Evolutionary conservation across 53 echinoderm and acorn worm genomes (phyloP), one percentile per base, ranked within the genome.

Genomic region (Actinopyga echinites): DNA sequence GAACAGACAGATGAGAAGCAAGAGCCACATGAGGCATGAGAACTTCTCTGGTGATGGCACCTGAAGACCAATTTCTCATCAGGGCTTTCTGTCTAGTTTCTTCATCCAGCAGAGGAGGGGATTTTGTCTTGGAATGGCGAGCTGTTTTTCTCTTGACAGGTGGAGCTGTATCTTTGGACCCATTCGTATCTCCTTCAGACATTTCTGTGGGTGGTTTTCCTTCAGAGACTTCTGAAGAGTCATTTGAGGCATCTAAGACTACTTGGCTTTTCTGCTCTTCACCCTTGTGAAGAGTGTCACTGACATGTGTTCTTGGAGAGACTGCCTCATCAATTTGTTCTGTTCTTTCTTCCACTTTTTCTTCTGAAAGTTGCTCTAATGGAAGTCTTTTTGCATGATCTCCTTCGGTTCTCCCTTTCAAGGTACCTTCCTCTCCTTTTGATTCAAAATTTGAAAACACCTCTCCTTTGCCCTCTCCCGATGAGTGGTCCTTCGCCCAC

Each of bases 21-120:
- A 71, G 13, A 13, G 20, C 1, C 56, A 6, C 31, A 24, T 10
- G 30, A 29, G 77, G 77, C 20, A 32, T n/a, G 2, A 77, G 17
- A 56, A 77, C 33, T 77, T 77, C 77, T 31, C 11, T 77, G 1
- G 43, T 77, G 56, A 77, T 77, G 30, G 56, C 77, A 42, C 63
- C 81, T 9, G 61, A 35, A 80, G 38, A 40, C 81, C 81, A 80
- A 19, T 80, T 62, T 42, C 13, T 20, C 21, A 3, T 59, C 81
- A 80, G 20, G 21, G 81, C 81, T 45, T 60, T 80, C 38, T 58
- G 63, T 21, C 38, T 56, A 11, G 81, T 80, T 62, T 42, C 60
- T 31, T 36, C 60, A 42, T 30, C 45, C 15, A 80, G 26, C 8
- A 80, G 43, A 35, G 63, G 77, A 8, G 77, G 54, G 3, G 56